A percentile compares a stretch with the other conserved stretches of the same genome.
Evolutionary conservation across 2,888 invertebrate genomes (phyloP).

Genomic region (Shargacucullia verbasci): DNA sequence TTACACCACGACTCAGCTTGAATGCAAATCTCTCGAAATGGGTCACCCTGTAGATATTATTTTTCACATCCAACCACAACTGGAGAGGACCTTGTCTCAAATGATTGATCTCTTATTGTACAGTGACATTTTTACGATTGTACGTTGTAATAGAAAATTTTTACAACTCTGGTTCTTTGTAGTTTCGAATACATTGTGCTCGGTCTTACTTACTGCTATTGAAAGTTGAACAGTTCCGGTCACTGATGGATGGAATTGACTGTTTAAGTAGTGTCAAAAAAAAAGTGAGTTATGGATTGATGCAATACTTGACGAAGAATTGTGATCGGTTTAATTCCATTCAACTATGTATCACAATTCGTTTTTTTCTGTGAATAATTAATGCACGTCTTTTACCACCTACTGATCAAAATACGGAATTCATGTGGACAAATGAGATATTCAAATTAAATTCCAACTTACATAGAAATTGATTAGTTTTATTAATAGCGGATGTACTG

Average conservation of each 20-base stretch:
- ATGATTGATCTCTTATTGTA: slow-evolving; percentile 86
- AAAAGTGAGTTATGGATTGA: slow-evolving; percentile 55
- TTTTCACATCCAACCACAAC: slow-evolving; percentile 81
- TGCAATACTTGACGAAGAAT: slow-evolving; percentile 40
- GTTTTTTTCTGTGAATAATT: slow-evolving; percentile 11
- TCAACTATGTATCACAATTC: slow-evolving; percentile 3
- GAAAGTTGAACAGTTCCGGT: slow-evolving; percentile 82
- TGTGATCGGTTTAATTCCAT: slow-evolving; percentile 16
- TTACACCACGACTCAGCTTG: slow-evolving; percentile 74
- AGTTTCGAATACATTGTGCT: slow-evolving; percentile 71
- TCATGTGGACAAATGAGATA: slow-evolving; percentile 16
- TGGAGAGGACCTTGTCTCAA: slow-evolving; percentile 73
- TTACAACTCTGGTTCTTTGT: slow-evolving; percentile 73
- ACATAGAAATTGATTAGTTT: slow-evolving; percentile 16
- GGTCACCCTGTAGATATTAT: slow-evolving; percentile 83
- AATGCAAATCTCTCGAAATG: slow-evolving; percentile 87
- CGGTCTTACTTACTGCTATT: slow-evolving; percentile 58
- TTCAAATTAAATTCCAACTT: slow-evolving; percentile 34
- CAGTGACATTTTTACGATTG: slow-evolving; percentile 81
- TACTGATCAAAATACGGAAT: slow-evolving; percentile 22
- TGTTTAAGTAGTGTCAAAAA: slow-evolving; percentile 57
- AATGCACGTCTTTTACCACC: slow-evolving; percentile 17
- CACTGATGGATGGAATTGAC: slow-evolving; percentile 78
- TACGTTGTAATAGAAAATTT: slow-evolving; percentile 76
- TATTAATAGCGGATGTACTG: slow-evolving; percentile 11